Base-by-base conservation (phyloP, 2,113 vertebrate species). In the Cyanoramphus novaezelandiae region DNA sequence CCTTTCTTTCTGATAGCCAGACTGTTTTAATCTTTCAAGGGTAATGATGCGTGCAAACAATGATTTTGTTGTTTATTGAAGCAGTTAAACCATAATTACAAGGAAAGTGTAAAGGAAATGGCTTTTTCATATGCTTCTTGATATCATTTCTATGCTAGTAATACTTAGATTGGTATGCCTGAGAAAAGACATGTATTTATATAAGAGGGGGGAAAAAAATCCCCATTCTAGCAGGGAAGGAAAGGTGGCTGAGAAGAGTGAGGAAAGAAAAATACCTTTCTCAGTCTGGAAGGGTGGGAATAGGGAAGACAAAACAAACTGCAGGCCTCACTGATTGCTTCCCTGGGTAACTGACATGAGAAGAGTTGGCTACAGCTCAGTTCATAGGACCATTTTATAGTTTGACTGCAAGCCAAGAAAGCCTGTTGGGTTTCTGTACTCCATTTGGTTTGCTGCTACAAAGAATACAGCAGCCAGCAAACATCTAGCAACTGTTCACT, bases 1-100 rank as follows among this genome's bases (percentile, higher is more conserved):
- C 27, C 25, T 70, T 72, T 44, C 47, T 94, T 88, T 79, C 64
- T 3, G 10, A 67, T 59, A 93, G 67, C 67, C 29, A 55, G 71
- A 43, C 41, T 86, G 16, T 90, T 96, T 96, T 88, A 94, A 93
- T 97, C 80, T 91, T 95, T 86, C 78, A 91, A n/a, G 0, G 14
- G 53, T 82, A 94, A 97, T 82, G 90, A 91, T 82, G 91, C 86
- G 71, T 94, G 77, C n/a, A 86, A 90, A 43, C 72, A 95, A 94
- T 82, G 17, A 86, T 92, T 82, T 92, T 92, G 79, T 78, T 95
- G 84, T 97, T 95, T 94, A 67, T 85, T 95, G 89, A 97, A 95
- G 86, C 81, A 95, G 72, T 21, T 88, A 88, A 91, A 92, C 31
- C 72, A 57, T 96, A 94, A 95, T 85, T 97, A 68, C 79, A 91